Base-by-base conservation (phyloP, 2,888 invertebrate species). In the Habroteleia sp. region DNA sequence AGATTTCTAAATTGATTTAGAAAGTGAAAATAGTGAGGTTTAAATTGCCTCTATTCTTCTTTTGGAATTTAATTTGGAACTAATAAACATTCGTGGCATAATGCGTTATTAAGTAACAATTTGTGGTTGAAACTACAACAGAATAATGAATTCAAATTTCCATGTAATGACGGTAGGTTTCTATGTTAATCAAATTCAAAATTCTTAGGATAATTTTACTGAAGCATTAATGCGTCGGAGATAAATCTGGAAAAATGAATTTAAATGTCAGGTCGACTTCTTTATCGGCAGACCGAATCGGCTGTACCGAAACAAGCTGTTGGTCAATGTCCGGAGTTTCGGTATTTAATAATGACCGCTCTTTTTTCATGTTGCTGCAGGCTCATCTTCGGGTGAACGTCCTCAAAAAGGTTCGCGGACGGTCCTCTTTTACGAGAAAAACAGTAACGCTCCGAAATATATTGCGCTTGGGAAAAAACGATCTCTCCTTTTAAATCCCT, bases 311-410 rank as follows among this genome's bases (percentile, higher is more conserved):
- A 63, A 73, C 58, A 52, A 60, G 50, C 46, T 37, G 42, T 41
- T 58, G 72, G 66, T 73, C 63, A 46, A 52, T 73, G 73, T 60
- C 65, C 73, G 76, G 71, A 60, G 68, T 76, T 76, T 76, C 44
- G 60, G 76, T 63, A 60, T 72, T 71, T 48, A 41, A 52, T 50
- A 63, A 68, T 63, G 76, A 76, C 68, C 68, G 68, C 68, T 60
- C 68, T 60, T 72, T 62, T 74, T 74, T 68, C 48, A 46, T 44
- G 69, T 42, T 33, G 69, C 63, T 72, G 68, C 76, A 69, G 52
- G 52, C 63, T 48, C 63, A 52, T 75, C 65, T 69, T 50, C 63
- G 68, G 76, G 76, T 76, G 68, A 76, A 76, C 35, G 76, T 62
- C 72, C 76, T 56, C 27, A 44, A 58, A 62, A 52, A 63, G 44